A percentile compares a stretch with the other conserved stretches of the same genome.
These are phyloP conservation scores for Glaucidium brasilianum DNA, from an alignment of 2,113 vertebrate species.

Conservation along the genomic window DNA sequence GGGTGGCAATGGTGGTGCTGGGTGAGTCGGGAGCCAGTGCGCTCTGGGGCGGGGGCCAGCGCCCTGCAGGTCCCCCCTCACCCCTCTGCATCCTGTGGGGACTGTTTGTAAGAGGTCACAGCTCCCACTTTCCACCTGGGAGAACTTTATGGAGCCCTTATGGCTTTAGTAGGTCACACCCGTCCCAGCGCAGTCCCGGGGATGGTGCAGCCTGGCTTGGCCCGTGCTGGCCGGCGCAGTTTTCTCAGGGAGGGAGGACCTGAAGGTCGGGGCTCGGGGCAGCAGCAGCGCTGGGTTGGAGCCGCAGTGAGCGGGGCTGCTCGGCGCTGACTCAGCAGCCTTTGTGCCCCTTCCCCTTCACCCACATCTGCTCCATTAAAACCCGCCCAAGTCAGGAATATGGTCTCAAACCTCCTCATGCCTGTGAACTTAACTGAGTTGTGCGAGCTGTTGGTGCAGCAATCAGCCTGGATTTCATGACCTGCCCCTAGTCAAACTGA, in stretches of 20 bases:
- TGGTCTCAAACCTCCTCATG: fast-evolving
- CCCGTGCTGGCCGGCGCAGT: neutral
- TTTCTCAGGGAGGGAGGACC: neutral
- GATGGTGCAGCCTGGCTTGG: neutral
- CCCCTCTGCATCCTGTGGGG: neutral
- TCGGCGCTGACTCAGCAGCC: neutral
- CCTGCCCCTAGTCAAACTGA: neutral
- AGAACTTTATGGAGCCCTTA: neutral
- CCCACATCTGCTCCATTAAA: neutral
- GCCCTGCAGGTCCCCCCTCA: neutral
- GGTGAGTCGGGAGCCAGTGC: too few species aligned
- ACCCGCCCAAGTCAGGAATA: neutral
- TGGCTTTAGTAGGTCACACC: neutral
- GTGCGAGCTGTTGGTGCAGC: neutral
- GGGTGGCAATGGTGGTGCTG: too few species aligned
- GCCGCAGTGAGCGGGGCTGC: neutral
- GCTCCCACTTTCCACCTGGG: neutral
- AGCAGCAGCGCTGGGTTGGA: neutral
- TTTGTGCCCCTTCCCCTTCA: neutral
- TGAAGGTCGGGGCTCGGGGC: neutral
- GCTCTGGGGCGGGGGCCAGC: neutral
- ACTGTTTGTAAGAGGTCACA: neutral
- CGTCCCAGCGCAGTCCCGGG: neutral
- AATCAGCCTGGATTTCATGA: neutral
- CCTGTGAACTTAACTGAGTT: neutral